Conservation (phyloP, 2,113 vertebrate species). For the Rhynchopsitta pachyrhyncha region DNA sequence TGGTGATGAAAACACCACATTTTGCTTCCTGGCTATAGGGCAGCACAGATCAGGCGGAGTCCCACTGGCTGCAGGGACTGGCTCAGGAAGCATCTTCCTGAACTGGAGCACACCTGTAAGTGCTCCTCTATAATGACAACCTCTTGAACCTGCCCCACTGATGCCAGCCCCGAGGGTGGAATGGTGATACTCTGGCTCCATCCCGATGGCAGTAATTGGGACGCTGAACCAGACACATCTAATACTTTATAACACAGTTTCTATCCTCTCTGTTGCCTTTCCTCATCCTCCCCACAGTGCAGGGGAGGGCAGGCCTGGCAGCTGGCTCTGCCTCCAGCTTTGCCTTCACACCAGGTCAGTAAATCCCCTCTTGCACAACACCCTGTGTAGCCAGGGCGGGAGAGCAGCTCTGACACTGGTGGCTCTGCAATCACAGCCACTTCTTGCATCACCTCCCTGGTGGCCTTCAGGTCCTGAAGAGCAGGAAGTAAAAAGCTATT, state of each 20-base stretch:
- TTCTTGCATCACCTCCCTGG: conserved; percentile 1
- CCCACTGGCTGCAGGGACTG: background rate
- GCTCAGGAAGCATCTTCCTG: background rate
- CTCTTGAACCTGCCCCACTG: background rate
- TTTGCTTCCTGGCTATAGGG: background rate
- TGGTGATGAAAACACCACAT: accelerated
- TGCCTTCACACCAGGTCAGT: background rate
- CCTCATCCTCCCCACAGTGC: background rate
- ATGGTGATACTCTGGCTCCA: background rate
- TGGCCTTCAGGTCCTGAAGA: accelerated
- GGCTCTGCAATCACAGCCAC: background rate
- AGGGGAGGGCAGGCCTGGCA: too few species aligned
- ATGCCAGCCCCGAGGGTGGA: background rate
- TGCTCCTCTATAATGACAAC: accelerated
- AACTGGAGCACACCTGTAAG: accelerated
- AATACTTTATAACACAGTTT: background rate
- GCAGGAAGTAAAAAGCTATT: background rate
- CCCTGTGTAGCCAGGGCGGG: accelerated
- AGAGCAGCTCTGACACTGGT: background rate
- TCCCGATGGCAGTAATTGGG: background rate
- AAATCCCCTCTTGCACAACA: background rate
- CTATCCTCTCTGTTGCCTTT: background rate
- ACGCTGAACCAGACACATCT: background rate
- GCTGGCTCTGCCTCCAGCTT: background rate
- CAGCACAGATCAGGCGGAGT: background rate